Evolutionary conservation across 1,140 invertebrate species (phyloP), one percentile per base, ranked within the genome.

Genomic region (Drosophila seguyi): DNA sequence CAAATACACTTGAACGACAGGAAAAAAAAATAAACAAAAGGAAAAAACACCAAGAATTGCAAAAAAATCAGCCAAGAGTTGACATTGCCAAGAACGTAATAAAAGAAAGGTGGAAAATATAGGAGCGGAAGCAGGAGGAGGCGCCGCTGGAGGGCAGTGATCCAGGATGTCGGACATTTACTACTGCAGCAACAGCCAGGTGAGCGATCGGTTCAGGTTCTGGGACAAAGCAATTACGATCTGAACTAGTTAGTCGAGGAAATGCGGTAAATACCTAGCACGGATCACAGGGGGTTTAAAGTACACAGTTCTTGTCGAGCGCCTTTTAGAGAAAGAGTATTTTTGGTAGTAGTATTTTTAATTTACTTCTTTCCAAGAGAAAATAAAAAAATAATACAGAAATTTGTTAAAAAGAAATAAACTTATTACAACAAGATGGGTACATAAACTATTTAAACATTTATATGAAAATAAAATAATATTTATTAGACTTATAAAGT

Each of bases 161-260:
- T 69, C 61, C 84, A 88, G 81, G 81, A 88, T 88, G 85, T 88
- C 85, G 65, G 85, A 88, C 85, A 88, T 88, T 75, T 88, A 88
- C 75, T 88, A 88, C n/a, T 88, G 85, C 78, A 88, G 85, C 41
- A 88, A 88, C 44, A 88, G 85, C 71, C 85, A 88, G 85, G 85
- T 88, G 56, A 79, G 72, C 52, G 18, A 39, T 52, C 22, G 27
- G 14, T 55, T 18, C 52, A 55, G 11, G 56, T 27, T 55, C 42
- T 50, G 63, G 50, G 39, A 39, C 56, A 62, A 75, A 56, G 55
- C 58, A 74, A 63, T 56, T 55, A 55, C 60, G 11, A 36, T n/a
- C 34, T 38, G 18, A 39, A 20, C 25, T 18, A 58, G 39, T 59
- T 45, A 29, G 22, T 59, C 13, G 41, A 38, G 41, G 55, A 59